Evolutionary conservation across 2,113 vertebrate genomes (phyloP), one percentile per base, ranked within the genome.

Genomic region (Toxostoma redivivum): DNA sequence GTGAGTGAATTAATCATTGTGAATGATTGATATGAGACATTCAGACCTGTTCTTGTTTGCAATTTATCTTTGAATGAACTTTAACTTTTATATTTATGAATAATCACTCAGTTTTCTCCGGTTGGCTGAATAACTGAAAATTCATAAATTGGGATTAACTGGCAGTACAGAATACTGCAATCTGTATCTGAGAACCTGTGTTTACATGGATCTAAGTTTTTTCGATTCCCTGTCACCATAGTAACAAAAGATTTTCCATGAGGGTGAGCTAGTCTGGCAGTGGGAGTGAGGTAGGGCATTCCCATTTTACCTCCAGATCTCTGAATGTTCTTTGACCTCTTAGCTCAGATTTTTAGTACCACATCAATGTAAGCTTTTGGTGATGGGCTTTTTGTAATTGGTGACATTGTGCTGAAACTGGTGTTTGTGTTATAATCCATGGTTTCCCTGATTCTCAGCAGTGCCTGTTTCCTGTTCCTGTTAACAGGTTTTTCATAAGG

Each of bases 351-450:
- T 24, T 48, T 70, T 3, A 17, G 31, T n/a, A 7, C 44, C 8
- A 0, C 10, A 31, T 17, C 10, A 9, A 2, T 8, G 9, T 6
- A 40, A 24, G 23, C 47, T 86, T 57, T 67, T 45, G 48, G 27
- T 31, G 28, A 9, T 64, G 71, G 47, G 30, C 37, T 66, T 27
- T 17, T 25, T 37, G 15, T 27, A 47, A 20, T 0, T 21, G 48
- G 12, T 69, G 33, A 19, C 14, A 1, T 2, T 0, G 0, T 81
- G 45, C 53, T 10, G 30, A 42, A 60, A 11, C 18, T 20, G 7
- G 6, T 7, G 21, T 45, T 45, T 16, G 67, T 66, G 58, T 30
- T 21, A 7, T 2, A 38, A 28, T 9, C 13, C 0, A 2, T 30
- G 69, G 23, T 60, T 81, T 77, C 12, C 44, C 58, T 0, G 0